A percentile compares a stretch with the other conserved stretches of the same genome.
Evolutionary conservation across 2,888 invertebrate genomes (phyloP).

Genomic region (Caradrina clavipalpis): DNA sequence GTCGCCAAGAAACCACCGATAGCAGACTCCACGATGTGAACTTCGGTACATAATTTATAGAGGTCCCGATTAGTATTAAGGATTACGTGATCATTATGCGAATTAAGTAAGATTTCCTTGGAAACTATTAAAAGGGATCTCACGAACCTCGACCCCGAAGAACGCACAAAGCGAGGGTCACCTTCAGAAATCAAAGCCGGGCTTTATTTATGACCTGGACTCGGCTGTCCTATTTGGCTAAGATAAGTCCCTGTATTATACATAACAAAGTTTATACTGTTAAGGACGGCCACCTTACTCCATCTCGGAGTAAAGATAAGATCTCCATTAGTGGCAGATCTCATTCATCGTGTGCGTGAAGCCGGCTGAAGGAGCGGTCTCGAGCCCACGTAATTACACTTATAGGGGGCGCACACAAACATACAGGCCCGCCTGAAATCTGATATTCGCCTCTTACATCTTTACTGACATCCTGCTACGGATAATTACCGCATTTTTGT

Average conservation of each 20-base stretch:
- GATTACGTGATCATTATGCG: slow-evolving; percentile 84
- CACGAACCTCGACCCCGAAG: slow-evolving; percentile 79
- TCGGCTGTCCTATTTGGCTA: slow-evolving; percentile 78
- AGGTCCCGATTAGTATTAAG: slow-evolving; percentile 76
- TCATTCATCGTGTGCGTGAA: slow-evolving; percentile 86
- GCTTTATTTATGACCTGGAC: slow-evolving; percentile 88
- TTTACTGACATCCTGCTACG: slow-evolving; percentile 61
- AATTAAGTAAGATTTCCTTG: slow-evolving; percentile 84
- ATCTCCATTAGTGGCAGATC: slow-evolving; percentile 88
- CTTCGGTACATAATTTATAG: slow-evolving; percentile 72
- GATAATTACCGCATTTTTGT: slow-evolving; percentile 65
- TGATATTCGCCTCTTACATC: slow-evolving; percentile 73
- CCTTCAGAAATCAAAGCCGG: slow-evolving; percentile 88
- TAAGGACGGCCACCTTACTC: slow-evolving; percentile 84
- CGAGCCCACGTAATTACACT: slow-evolving; percentile 80
- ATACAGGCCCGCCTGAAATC: slow-evolving; percentile 69
- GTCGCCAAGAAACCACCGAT: slow-evolving; percentile 56
- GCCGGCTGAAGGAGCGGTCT: slow-evolving; percentile 73
- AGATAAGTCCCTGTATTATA: slow-evolving; percentile 86
- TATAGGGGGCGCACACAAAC: slow-evolving; percentile 76
- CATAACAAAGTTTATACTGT: slow-evolving; percentile 85
- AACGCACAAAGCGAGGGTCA: slow-evolving; percentile 82
- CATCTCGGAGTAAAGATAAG: slow-evolving; percentile 84
- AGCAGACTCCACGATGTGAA: slow-evolving; percentile 65
- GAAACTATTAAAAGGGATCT: slow-evolving; percentile 87